These are phyloP conservation scores for Squalus acanthias DNA, from an alignment of 2,797 vertebrate species.

Conservation along the genomic window DNA sequence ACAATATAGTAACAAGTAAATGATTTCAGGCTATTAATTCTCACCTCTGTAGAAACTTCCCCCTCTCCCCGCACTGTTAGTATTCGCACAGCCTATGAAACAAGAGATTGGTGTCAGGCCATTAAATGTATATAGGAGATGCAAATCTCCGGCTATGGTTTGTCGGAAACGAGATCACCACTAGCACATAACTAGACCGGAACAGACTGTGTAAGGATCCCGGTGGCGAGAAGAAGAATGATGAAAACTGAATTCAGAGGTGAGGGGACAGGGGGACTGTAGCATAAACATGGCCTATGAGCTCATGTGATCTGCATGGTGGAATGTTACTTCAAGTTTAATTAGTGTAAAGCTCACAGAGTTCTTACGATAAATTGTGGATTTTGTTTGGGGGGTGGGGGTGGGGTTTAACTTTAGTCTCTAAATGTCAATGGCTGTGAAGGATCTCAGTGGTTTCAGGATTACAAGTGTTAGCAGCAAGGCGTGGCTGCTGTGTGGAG, in stretches of 20 bases:
- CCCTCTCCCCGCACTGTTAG: not conserved
- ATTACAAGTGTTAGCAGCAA: slow-evolving; percentile 63
- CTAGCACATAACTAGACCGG: not conserved
- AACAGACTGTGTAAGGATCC: not conserved
- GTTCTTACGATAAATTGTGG: not conserved
- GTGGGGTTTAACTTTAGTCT: slow-evolving; percentile 22
- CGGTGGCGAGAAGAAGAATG: not conserved
- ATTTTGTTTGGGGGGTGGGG: not conserved
- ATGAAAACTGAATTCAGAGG: not conserved
- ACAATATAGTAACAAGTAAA: not conserved
- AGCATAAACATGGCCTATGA: not conserved
- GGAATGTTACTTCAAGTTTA: not conserved
- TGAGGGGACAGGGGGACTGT: not conserved
- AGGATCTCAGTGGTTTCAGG: slow-evolving; percentile 13
- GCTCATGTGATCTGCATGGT: not conserved
- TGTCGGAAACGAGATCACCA: not conserved
- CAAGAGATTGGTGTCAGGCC: not conserved
- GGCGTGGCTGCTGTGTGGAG: slow-evolving; percentile 61
- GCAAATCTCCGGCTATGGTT: not conserved
- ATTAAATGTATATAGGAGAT: not conserved
- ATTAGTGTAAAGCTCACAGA: not conserved
- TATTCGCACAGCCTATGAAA: not conserved
- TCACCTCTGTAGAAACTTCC: not conserved
- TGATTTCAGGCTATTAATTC: not conserved
- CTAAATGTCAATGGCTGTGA: slow-evolving; percentile 19